Base-by-base conservation (phyloP, 2,113 vertebrate species). In the Sinocyclocheilus anshuiensis region DNA sequence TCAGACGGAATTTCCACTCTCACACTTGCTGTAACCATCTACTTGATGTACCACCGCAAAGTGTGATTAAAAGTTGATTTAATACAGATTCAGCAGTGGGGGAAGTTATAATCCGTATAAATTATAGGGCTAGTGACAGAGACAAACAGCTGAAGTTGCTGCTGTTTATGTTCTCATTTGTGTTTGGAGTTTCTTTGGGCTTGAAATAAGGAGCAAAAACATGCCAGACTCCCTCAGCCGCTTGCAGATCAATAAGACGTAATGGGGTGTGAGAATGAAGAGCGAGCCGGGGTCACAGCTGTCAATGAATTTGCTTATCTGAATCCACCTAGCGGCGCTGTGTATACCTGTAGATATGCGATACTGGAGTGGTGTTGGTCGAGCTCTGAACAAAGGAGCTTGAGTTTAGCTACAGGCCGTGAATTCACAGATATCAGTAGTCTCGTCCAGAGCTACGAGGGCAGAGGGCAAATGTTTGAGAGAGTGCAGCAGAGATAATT, bases 271-370 rank as follows among this genome's bases (percentile, higher is more conserved):
- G 89, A 87, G 92, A 93, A 92, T 92, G 84, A 93, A 93, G 93
- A 92, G 87, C 92, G 90, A 91, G 92, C 90, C 89, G 55, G 55
- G 91, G 91, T 92, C 90, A 90, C 90, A 89, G 87, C 89, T 92
- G 91, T 94, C 93, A 93, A 93, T 94, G 91, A 93, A 93, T 93
- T 90, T 92, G 91, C 94, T 95, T 94, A 95, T 95, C 93, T 91
- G 88, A 86, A 88, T 90, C 91, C 87, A 90, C 87, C 91, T 92
- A 94, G 90, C 89, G 24, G n/a, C 89, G 81, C 84, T 83, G 86
- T 89, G 12, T 24, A 7, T 82, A 42, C 92, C 91, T 93, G 93
- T 92, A 92, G 93, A 93, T 94, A 89, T 91, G 84, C 6, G 89
- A 93, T 92, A 92, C 84, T 81, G 90, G 86, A 90, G 88, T 84